Evolutionary conservation across 2,797 vertebrate genomes (phyloP), one percentile per base, ranked within the genome.

Genomic region (Lycodopsis pacificus): DNA sequence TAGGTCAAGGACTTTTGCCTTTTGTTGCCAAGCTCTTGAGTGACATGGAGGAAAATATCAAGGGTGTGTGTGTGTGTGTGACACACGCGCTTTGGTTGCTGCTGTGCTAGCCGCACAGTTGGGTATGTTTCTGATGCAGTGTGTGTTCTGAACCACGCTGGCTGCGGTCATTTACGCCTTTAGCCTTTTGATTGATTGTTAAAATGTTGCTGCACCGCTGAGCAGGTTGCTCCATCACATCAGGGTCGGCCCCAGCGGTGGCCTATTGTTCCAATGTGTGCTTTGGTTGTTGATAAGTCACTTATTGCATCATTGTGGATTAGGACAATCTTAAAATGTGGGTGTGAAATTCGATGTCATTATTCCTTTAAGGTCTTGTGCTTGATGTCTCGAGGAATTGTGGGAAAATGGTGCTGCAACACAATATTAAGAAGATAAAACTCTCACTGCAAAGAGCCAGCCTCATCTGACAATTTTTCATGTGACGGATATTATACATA

Each of bases 1-100:
- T 66, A 81, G 84, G 87, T 88, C 86, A 84, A 88, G 85, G 81
- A 82, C 69, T 82, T 83, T 66, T 36, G 59, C 81, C 66, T 72
- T 48, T 65, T 59, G 53, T 77, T 78, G 40, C 58, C 62, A 56
- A 54, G 64, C 80, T 85, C 19, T 81, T 72, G 69, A 84, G 58
- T 80, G 81, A 73, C 80, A 61, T 3, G 7, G 38, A 76, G 51
- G 76, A 14, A 90, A 86, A 87, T 84, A 84, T 73, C 71, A 89
- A 78, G 82, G 76, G 67, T 85, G 76, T 27, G 27, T 3, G 27
- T 4, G 27, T 27, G 27, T 27, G 27, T 27, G 27, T 27, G 27
- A 71, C 22, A 49, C 14, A 42, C 34, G 19, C 70, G 64, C 14
- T 70, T 81, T 63, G 66, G 44, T 65, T 25, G 62, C 65, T 64